Evolutionary conservation across 2,888 invertebrate species (phyloP).

Genomic region (Napeogenes sylphis): DNA sequence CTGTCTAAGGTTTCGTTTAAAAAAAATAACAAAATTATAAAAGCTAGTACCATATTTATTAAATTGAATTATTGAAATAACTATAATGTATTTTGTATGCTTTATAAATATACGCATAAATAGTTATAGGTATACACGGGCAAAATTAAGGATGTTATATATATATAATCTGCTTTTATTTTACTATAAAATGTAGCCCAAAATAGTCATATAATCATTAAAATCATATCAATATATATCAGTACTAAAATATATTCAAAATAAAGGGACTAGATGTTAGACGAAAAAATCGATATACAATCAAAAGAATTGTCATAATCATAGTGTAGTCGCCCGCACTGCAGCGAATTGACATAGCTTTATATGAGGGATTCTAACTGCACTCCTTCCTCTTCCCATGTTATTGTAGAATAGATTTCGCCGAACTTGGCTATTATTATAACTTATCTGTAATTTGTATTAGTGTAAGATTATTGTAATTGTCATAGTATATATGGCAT

Average conservation of each 20-base stretch:
- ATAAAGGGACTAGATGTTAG: not conserved
- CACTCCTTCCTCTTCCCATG: not conserved
- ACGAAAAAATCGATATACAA: not conserved
- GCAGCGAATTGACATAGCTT: slow-evolving; percentile 49
- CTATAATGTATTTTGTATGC: not conserved
- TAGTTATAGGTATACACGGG: too few species aligned
- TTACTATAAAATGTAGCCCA: slow-evolving; percentile 3
- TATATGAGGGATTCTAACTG: slow-evolving; percentile 23
- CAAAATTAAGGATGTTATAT: not conserved
- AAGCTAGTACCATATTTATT: too few species aligned
- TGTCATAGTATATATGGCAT: too few species aligned
- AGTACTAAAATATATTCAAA: not conserved
- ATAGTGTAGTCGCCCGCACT: slow-evolving; percentile 38
- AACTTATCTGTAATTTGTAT: too few species aligned
- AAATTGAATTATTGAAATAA: not conserved
- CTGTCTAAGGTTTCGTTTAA: too few species aligned
- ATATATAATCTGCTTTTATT: slow-evolving; percentile 2
- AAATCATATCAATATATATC: not conserved
- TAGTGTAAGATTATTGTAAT: too few species aligned
- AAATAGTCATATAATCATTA: not conserved
- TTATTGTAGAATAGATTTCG: not conserved
- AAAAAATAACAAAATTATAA: too few species aligned
- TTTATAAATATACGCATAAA: not conserved
- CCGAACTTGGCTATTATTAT: too few species aligned
- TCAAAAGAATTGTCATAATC: slow-evolving; percentile 2